Base-by-base conservation (phyloP, 1,140 invertebrate species). In the Pseudomyrmex flavicornis region DNA sequence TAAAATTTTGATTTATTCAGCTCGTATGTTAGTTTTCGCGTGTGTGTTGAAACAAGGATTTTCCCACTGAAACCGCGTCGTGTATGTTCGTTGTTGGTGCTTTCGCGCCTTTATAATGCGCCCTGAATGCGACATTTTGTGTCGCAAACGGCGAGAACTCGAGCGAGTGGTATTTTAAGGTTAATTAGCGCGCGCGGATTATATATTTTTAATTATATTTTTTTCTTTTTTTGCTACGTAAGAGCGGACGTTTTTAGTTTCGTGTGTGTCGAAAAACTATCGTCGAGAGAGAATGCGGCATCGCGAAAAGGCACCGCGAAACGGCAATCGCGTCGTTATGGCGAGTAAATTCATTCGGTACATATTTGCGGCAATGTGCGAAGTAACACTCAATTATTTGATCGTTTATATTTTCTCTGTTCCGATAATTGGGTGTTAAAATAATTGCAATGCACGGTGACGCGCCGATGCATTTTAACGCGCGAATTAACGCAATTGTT, bases 401-500 rank as follows among this genome's bases (percentile, higher is more conserved):
- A 68, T 12, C 48, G 15, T 65, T 52, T 65, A 76, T 35, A 35
- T 35, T 35, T 35, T 35, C 9, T 12, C 54, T 10, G n/a, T 7
- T 7, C n/a, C 5, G n/a, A 54, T 50, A 54, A 54, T 54, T 15
- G 15, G 10, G 2, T 65, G 5, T 46, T 20, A 77, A 35, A 63
- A 76, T 20, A 1, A 58, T 26, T 17, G 17, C 17, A 26, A 3
- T 3, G 44, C 17, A 12, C 12, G 10, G 3, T 17, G 10, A 35
- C 9, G 13, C 10, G 4, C 48, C 0, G n/a, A 15, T 26, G 26
- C 26, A 26, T 15, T 2, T 46, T 59, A 13, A 35, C 35, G 12
- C 7, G 17, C 50, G 8, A 77, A 66, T 66, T 44, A n/a, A 54
- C 54, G 66, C 12, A 46, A 22, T 54, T 77, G 20, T 13, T 26